Percentiles rank a stretch among this genome's conserved stretches.
phyloP scores from a whole-genome alignment of 2,888 invertebrate genomes.

The Copidosoma aretas region DNA sequence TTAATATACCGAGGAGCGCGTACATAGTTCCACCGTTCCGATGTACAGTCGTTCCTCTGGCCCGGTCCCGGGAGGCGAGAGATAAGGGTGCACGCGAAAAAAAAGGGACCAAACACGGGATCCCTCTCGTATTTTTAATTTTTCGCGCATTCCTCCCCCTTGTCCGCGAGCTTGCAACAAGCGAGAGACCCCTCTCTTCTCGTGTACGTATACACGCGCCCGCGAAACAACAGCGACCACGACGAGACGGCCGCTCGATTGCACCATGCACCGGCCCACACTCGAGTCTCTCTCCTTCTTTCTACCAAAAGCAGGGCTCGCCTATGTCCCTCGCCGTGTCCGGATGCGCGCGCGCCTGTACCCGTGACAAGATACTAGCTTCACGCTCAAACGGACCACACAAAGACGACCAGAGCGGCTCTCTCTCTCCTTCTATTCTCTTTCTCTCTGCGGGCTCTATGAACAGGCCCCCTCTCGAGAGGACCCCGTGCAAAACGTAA shows the following conservation, averaged over 20 bases:
- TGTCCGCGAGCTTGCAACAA: constrained; percentile 24
- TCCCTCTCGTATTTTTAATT: constrained; percentile 33
- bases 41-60: constrained; percentile 15
- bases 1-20: too few species aligned
- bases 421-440: background rate
- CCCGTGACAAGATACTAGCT: constrained; percentile 58
- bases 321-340: constrained; percentile 39
- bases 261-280: constrained; percentile 41
- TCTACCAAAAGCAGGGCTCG: constrained; percentile 14
- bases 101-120: constrained; percentile 22
- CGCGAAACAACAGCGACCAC: constrained; percentile 7
- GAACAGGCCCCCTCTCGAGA: background rate
- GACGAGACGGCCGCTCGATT: constrained; percentile 43
- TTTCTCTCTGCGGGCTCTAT: background rate
- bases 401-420: constrained; percentile 38
- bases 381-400: constrained; percentile 50
- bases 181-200: background rate
- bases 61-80: background rate
- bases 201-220: background rate
- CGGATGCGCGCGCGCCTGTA: constrained; percentile 45
- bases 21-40: too few species aligned
- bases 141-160: constrained; percentile 30
- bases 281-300: constrained; percentile 36
- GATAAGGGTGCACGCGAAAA: constrained; percentile 5
- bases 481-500: background rate